phyloP scores from a whole-genome alignment of 2,797 vertebrate species.

The Gallinago stenura region DNA sequence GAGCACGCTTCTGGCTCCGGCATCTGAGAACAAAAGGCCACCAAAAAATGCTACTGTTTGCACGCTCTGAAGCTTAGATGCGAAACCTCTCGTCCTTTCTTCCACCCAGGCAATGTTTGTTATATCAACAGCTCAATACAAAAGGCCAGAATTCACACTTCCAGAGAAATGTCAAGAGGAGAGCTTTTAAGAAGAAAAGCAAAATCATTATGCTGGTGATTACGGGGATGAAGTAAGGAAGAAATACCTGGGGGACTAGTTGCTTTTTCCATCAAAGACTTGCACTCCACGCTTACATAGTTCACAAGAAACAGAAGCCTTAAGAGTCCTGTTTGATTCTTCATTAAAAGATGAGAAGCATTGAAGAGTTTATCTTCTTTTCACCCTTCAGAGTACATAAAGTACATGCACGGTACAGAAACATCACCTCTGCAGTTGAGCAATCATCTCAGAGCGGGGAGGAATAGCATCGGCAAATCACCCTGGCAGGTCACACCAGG shows the following conservation, averaged over 20 bases:
- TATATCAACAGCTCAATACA: not conserved
- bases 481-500: not conserved
- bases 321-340: not conserved
- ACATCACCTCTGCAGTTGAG: not conserved
- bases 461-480: not conserved
- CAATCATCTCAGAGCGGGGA: not conserved
- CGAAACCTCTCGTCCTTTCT: not conserved
- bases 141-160: not conserved
- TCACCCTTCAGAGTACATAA: not conserved
- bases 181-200: not conserved
- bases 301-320: not conserved
- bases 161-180: not conserved
- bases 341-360: not conserved
- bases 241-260: not conserved
- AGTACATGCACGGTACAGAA: not conserved
- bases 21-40: not conserved
- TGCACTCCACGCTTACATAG: not conserved
- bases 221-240: not conserved
- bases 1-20: not conserved
- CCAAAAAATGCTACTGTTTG: not conserved
- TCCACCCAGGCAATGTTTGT: not conserved
- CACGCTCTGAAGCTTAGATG: not conserved
- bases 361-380: not conserved
- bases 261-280: not conserved
- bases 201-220: not conserved